phyloP scores from a whole-genome alignment of 2,113 vertebrate species.

The Hypocryptadius cinnamomeus region DNA sequence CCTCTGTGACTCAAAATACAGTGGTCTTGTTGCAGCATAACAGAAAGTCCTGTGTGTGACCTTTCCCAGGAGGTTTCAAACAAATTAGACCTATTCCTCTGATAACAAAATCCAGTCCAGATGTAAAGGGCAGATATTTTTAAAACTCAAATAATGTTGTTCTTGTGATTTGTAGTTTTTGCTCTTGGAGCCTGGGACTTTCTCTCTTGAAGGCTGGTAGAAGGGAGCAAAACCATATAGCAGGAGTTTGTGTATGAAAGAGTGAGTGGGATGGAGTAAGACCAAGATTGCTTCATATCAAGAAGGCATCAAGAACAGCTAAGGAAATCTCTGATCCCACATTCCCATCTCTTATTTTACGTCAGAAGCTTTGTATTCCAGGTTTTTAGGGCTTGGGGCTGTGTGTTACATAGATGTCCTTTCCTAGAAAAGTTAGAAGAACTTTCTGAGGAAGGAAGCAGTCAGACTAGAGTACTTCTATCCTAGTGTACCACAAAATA shows the following conservation, averaged over 20 bases:
- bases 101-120: background rate
- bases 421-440: background rate
- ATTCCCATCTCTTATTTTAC: background rate
- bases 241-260: background rate
- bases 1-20: background rate
- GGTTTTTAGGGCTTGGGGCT: background rate
- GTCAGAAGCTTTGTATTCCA: background rate
- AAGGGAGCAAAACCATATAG: background rate
- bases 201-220: background rate
- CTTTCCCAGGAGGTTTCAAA: constrained; percentile 2
- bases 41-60: background rate
- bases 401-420: background rate
- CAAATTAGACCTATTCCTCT: background rate
- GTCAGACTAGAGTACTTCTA: background rate
- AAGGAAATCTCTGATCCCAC: background rate
- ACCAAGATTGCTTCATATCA: background rate
- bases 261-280: background rate
- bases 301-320: background rate
- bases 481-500: background rate
- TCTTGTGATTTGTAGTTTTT: background rate
- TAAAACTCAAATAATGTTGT: background rate
- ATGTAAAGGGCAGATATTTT: background rate
- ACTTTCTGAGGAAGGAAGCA: background rate
- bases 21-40: background rate
- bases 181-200: background rate